Evolutionary conservation across 2,888 invertebrate genomes (phyloP), one percentile per base, ranked within the genome.

Genomic region (Ennomos fuscantarius): DNA sequence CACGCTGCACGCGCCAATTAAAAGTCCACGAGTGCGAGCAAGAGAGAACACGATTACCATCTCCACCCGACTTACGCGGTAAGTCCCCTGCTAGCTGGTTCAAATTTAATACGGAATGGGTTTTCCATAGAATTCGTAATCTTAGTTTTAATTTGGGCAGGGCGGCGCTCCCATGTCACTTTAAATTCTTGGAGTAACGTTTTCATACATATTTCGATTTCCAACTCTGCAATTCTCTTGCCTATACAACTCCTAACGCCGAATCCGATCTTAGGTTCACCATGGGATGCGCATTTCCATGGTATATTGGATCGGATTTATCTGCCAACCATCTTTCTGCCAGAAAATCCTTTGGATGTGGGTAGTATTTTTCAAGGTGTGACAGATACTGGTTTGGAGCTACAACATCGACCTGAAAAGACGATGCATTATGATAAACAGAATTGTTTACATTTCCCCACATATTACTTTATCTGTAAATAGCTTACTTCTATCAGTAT

Each of bases 321-420:
- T 78, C 76, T 9, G 69, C 72, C 1, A 93, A 65, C 97, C 97
- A 97, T 41, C 97, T 87, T 76, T 97, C 96, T 0, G 97, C 97
- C 43, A 95, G 77, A 73, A 94, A 97, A 55, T 94, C 89, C 0
- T 87, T 72, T 8, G 95, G 88, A n/a, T 91, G 85, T 0, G 93
- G 89, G 72, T 95, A 95, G 73, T 95, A 88, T 66, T 93, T 79
- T 11, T 91, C 90, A 62, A 79, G 48, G 37, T 70, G 81, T 59
- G 95, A 94, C 60, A 95, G 92, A 49, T 94, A 94, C 76, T 95
- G 94, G 60, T 96, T 95, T 61, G 95, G 96, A 76, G 97, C 95
- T 49, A 97, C 89, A 0, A 97, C 94, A 75, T 96, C 95, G 0
- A 96, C 94, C 95, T 96, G 83, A 31, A 46, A 46, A 91, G 86